These are phyloP conservation scores for Rhinogobius similis DNA, from an alignment of 2,113 vertebrate species.

Conservation along the genomic window DNA sequence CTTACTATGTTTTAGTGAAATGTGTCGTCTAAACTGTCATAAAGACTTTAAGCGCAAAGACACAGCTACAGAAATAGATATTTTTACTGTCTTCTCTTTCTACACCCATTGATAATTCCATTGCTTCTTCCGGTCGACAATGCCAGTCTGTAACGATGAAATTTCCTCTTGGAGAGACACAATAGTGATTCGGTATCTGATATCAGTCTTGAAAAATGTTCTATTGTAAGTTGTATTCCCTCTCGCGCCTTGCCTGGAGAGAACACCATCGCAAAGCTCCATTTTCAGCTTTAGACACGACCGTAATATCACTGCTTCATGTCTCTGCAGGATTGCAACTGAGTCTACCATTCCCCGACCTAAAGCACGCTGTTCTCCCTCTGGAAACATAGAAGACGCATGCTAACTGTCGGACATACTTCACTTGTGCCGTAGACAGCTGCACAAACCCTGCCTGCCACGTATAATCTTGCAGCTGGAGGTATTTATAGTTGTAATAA, in stretches of 20 bases:
- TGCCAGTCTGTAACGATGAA: too few relatives aligned
- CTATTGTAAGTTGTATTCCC: conserved; percentile 34
- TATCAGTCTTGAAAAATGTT: conserved; percentile 25
- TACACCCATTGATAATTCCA: too few relatives aligned
- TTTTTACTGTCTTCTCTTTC: too few relatives aligned
- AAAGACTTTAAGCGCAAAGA: too few relatives aligned
- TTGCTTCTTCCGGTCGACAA: too few relatives aligned
- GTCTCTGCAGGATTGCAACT: conserved; percentile 58
- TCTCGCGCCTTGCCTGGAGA: conserved; percentile 25
- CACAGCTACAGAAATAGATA: too few relatives aligned
- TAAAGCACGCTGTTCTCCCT: too few relatives aligned
- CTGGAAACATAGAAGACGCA: conserved; percentile 69
- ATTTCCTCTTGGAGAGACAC: neutral
- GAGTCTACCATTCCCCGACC: conserved; percentile 56
- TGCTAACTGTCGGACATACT: conserved; percentile 59
- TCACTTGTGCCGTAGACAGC: conserved; percentile 55
- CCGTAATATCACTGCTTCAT: conserved; percentile 49
- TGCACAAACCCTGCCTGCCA: conserved; percentile 31
- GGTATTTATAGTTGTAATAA: conserved; percentile 55
- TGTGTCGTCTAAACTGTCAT: too few relatives aligned
- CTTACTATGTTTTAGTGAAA: too few relatives aligned
- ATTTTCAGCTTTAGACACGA: conserved; percentile 56
- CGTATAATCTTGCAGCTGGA: conserved; percentile 41
- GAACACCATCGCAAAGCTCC: conserved; percentile 43
- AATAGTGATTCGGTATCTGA: neutral